Evolutionary conservation across 2,797 vertebrate species (phyloP), one percentile per base, ranked within the genome.

Genomic region (Phrynocephalus forsythii): DNA sequence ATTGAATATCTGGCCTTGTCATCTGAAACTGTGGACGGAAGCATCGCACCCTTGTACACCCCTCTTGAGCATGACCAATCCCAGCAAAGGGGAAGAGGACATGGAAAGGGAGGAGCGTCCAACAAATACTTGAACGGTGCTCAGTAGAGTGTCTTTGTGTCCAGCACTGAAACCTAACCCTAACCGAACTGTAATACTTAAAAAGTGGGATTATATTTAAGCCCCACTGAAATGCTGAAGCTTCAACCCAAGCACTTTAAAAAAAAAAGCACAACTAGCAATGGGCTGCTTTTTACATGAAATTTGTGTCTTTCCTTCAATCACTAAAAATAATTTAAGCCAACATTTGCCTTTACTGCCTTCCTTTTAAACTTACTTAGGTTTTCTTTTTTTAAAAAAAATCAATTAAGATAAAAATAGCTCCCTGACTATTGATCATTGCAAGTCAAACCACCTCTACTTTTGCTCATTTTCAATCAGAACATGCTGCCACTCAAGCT

Each of bases 331-430:
- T 82, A 81, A 84, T 81, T 50, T 90, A 81, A 85, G 77, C 38
- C 86, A 87, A 50, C 77, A 72, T 85, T 72, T 87, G 83, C 72
- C 30, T 81, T 86, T 76, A 24, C 79, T 82, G 72, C 86, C 30
- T 76, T 77, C 24, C 56, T 66, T 48, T 77, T 85, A 77, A 76
- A 85, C 60, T 77, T 76, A 77, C 26, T 44, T 76, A 44, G 56
- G 30, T 26, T 67, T 82, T 85, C 75, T 75, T 80, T 33, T 8
- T 44, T 44, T 44, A 38, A 20, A 75, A 86, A 85, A 79, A 88
- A 90, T 90, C 82, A 87, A 66, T 90, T 85, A 87, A 81, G 82
- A 80, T 81, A 87, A 85, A 87, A 87, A 87, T 82, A 87, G 72
- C 78, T 77, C 71, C 66, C 72, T 85, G 52, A 30, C 66, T 85